These are phyloP conservation scores for Heliornis fulica DNA, from an alignment of 2,113 vertebrate species.

Conservation along the genomic window DNA sequence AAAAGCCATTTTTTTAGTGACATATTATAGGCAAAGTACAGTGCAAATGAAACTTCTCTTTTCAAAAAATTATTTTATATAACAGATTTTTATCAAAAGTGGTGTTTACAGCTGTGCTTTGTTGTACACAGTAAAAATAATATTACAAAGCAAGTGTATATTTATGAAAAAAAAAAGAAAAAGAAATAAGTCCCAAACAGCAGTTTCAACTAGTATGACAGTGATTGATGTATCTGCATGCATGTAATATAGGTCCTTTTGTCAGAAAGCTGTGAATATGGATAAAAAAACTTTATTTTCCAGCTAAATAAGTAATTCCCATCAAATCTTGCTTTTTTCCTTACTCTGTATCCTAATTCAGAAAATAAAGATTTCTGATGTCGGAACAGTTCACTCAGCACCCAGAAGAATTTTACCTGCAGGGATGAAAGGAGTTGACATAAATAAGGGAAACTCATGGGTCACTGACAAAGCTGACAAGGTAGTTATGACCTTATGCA, in stretches of 20 bases:
- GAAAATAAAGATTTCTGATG: background rate
- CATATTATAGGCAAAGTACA: background rate
- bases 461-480: background rate
- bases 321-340: background rate
- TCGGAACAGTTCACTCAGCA: background rate
- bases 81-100: slow-evolving; percentile 10
- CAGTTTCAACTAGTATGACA: background rate
- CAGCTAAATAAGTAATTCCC: background rate
- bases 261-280: background rate
- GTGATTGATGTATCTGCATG: background rate
- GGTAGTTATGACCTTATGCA: background rate
- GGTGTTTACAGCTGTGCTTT: background rate
- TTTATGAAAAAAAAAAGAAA: background rate
- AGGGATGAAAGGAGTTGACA: background rate
- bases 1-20: slow-evolving; percentile 18
- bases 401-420: background rate
- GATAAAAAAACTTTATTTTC: background rate
- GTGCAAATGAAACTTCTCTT: background rate
- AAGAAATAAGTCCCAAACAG: background rate
- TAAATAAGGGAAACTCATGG: background rate
- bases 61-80: background rate
- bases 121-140: background rate
- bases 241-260: background rate
- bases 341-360: background rate
- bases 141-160: background rate